Base-by-base conservation (phyloP, 2,888 invertebrate species). In the Druceiella hillmani region DNA sequence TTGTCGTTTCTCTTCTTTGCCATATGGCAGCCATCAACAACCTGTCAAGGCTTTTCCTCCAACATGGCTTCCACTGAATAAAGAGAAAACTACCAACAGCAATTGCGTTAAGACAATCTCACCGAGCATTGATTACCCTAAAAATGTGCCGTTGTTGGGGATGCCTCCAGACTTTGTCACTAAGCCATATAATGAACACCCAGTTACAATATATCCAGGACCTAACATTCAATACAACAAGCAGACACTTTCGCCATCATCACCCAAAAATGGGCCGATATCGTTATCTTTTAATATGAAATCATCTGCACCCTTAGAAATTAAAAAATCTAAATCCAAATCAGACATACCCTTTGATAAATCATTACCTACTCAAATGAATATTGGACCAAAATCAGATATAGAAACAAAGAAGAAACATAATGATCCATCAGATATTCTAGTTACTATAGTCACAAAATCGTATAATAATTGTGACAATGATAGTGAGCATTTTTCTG, bases 391-490 rank as follows among this genome's bases (percentile, higher is more conserved):
- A 50, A 73, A 82, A 50, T 82, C 83, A 55, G 74, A 82, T 57
- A 78, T 81, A 44, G 77, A 76, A 55, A 82, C 79, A 54, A 74
- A 81, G 57, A 87, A 87, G 61, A 78, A 83, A 55, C 87, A 86
- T 66, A 80, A 86, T 56, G 86, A 86, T 69, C 55, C 67, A 61
- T 72, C 72, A 63, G 69, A 71, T 46, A 49, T 67, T 45, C 59
- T 59, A 56, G 63, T 59, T 52, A 59, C 54, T 49, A 55, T 54
- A 45, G 64, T 58, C 48, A 59, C 55, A 51, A 62, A 62, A 57
- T 61, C 56, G 53, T 38, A 27, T 27, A 59, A 61, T 28, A 59
- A 53, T 52, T 61, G 55, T 44, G 60, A 58, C 50, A 61, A 64
- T 54, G 71, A 69, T 52, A 70, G 68, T 48, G 71, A 71, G 45